Conservation (phyloP, 2,797 vertebrate genomes). For the Acanthurus leucopareius region DNA sequence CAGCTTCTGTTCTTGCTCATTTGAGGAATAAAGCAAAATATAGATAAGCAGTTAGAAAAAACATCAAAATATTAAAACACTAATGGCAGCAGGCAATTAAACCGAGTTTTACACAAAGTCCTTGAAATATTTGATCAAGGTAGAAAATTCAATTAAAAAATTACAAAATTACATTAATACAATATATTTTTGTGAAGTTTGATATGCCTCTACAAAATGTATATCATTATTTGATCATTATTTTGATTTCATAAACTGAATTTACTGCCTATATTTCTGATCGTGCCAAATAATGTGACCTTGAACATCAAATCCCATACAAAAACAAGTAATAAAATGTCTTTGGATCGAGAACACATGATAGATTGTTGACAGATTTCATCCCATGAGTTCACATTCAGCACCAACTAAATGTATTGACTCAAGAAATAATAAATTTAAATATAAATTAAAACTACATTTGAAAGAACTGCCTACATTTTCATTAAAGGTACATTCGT, state of each 20-base stretch:
- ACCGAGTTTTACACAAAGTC: constrained; percentile 15
- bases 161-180: neutral
- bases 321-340: neutral
- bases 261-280: neutral
- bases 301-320: neutral
- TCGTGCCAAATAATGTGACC: neutral
- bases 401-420: neutral
- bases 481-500: constrained; percentile 35
- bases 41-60: constrained; percentile 29
- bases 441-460: neutral
- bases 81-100: constrained; percentile 43
- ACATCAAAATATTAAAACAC: constrained; percentile 31
- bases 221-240: neutral
- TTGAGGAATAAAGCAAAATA: constrained; percentile 51
- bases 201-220: neutral
- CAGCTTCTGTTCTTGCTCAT: constrained; percentile 45
- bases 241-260: neutral
- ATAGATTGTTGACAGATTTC: neutral
- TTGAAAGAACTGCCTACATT: constrained; percentile 9
- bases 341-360: neutral
- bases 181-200: neutral
- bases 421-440: neutral
- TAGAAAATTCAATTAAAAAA: constrained; percentile 3
- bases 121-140: constrained; percentile 5
- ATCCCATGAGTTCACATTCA: neutral